Evolutionary conservation across 2,888 invertebrate genomes (phyloP).

Genomic region (Flexamia atlantica): DNA sequence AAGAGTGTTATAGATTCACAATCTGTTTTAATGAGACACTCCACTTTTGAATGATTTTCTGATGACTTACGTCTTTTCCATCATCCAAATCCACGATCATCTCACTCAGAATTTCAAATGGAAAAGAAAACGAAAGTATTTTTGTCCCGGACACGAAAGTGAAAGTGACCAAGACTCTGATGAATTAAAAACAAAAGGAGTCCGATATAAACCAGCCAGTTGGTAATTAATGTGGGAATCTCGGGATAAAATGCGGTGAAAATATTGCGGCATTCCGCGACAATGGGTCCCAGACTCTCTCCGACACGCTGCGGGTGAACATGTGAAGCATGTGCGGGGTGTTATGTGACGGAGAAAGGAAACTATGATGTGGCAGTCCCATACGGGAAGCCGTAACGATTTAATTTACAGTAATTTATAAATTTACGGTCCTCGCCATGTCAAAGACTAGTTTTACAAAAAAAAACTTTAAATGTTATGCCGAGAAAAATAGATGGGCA

Average conservation of each 20-base stretch:
- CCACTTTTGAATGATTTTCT: too few relatives aligned
- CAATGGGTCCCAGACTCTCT: constrained; percentile 32
- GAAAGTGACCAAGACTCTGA: not conserved
- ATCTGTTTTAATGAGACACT: too few relatives aligned
- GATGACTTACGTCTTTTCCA: too few relatives aligned
- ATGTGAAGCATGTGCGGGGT: not conserved
- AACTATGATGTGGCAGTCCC: too few relatives aligned
- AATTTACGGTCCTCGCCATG: too few relatives aligned
- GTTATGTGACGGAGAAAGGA: too few relatives aligned
- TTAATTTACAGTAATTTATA: too few relatives aligned
- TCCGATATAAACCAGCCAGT: constrained; percentile 28
- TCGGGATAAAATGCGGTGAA: not conserved
- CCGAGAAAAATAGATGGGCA: too few relatives aligned
- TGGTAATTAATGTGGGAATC: constrained; percentile 30
- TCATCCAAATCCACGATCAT: not conserved
- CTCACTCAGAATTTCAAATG: not conserved
- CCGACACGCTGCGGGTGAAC: not conserved
- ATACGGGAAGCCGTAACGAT: too few relatives aligned
- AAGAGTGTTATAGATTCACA: too few relatives aligned
- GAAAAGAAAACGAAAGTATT: constrained; percentile 29
- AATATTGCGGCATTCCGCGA: constrained; percentile 20
- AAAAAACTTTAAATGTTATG: too few relatives aligned
- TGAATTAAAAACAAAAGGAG: constrained; percentile 25
- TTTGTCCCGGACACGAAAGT: not conserved
- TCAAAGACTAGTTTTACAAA: too few relatives aligned